Conservation (phyloP, 2,797 vertebrate species). For the Myotis daubentonii region DNA sequence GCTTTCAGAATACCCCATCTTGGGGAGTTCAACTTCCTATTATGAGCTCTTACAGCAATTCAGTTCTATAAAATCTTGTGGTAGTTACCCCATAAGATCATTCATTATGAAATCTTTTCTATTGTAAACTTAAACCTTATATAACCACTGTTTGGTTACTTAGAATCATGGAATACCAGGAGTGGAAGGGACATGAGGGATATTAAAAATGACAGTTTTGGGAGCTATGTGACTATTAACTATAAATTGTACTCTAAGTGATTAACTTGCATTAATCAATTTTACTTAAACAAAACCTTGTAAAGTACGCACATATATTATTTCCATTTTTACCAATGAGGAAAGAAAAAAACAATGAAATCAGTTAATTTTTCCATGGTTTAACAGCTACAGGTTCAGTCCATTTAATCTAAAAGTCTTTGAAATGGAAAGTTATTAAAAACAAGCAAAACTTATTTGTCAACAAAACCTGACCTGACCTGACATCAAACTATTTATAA, state of each 20-base stretch:
- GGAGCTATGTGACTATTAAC: neutral
- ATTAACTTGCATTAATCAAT: neutral
- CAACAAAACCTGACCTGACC: slow-evolving; percentile 20
- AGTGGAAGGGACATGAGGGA: neutral
- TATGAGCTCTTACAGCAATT: neutral
- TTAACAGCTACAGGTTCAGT: neutral
- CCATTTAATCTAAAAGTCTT: slow-evolving; percentile 31
- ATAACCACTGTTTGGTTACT: slow-evolving; percentile 18
- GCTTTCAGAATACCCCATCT: neutral
- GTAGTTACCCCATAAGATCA: neutral
- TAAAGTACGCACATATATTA: neutral
- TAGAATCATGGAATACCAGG: neutral
- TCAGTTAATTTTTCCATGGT: neutral
- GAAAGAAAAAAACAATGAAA: slow-evolving; percentile 32
- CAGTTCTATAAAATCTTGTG: neutral
- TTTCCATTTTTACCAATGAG: slow-evolving; percentile 22
- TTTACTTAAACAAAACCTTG: neutral
- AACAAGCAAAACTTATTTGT: neutral
- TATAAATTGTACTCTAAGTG: neutral
- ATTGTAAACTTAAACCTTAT: neutral
- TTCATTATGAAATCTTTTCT: neutral
- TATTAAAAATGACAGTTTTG: neutral
- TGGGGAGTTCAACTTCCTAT: neutral
- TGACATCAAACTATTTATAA: slow-evolving; percentile 11
- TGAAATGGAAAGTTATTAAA: slow-evolving; percentile 39